Conservation (phyloP, 2,113 vertebrate genomes). For the Romanogobio albipinnatus region DNA sequence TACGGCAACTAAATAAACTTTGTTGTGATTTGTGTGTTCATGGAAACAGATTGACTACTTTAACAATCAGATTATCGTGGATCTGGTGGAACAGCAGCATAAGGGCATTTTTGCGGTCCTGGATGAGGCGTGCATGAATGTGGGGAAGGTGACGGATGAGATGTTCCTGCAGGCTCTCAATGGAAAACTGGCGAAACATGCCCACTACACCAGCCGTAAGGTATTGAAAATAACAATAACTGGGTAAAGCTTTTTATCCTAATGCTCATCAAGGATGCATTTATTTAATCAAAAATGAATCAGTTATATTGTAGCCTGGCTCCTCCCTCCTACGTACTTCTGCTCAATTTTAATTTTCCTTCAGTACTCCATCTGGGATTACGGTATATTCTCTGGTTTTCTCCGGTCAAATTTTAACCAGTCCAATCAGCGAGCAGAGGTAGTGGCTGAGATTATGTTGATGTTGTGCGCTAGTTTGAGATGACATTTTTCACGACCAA, state of each 20-base stretch:
- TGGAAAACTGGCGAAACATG: conserved; percentile 88
- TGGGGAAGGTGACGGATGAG: conserved; percentile 94
- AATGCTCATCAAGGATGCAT: background rate
- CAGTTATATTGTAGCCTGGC: too few relatives aligned
- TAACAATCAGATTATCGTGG: conserved; percentile 98
- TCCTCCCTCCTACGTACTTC: too few relatives aligned
- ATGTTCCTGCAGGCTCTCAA: conserved; percentile 96
- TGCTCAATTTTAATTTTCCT: too few relatives aligned
- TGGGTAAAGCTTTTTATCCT: too few relatives aligned
- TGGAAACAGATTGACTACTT: conserved; percentile 92
- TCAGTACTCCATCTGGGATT: too few relatives aligned
- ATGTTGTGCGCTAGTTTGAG: too few relatives aligned
- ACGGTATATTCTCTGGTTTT: too few relatives aligned
- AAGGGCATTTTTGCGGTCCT: conserved; percentile 94
- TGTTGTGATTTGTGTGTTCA: conserved; percentile 17
- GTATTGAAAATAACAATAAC: conserved; percentile 68
- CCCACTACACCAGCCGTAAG: conserved; percentile 97
- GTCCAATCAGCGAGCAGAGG: too few relatives aligned
- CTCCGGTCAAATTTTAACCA: too few relatives aligned
- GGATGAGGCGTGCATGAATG: conserved; percentile 97
- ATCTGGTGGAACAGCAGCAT: conserved; percentile 96
- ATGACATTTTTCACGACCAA: too few relatives aligned
- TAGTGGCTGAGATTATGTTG: too few relatives aligned
- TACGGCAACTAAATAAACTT: background rate
- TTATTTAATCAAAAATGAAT: background rate